Evolutionary conservation across 2,113 vertebrate genomes (phyloP), one percentile per base, ranked within the genome.

Genomic region (Solea solea): DNA sequence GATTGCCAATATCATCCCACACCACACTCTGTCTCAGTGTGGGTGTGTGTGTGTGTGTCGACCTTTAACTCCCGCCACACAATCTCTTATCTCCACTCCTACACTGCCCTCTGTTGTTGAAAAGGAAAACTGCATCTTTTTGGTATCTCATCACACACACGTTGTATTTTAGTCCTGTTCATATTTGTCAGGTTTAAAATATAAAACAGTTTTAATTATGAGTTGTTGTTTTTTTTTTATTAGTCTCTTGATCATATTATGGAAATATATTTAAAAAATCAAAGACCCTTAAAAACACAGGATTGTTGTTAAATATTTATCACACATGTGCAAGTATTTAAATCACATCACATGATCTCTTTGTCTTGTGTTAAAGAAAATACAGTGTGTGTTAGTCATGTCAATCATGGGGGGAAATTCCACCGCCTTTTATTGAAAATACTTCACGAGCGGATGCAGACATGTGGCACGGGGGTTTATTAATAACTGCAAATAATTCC

Each of bases 401-500:
- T 65, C 57, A 59, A 48, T 44, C 13, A 7, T 3, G 7, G 27
- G 12, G 57, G 82, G 87, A 84, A 11, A 83, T 83, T 81, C 86
- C 88, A 21, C 34, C 44, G 44, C 59, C 59, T 76, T 21, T 72
- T 62, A 59, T 54, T 76, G 55, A 58, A 68, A 72, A 84, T 57
- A 80, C 7, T 15, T 61, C 25, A 49, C 75, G 8, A 70, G 21
- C 56, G 49, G 56, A 21, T 53, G 65, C 62, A 81, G 41, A 70
- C 8, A 1, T 60, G 63, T 21, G 21, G 21, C 62, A 55, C 0
- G 0, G 50, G 53, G 50, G 53, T 76, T 57, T 80, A 74, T 64
- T 82, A 82, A 78, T 83, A 80, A 80, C 76, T 67, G 11, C 28
- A 77, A 84, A 82, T 78, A 74, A 88, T 88, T 84, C 86, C 77